These are phyloP conservation scores for Ptychochromis oligacanthus DNA, from an alignment of 2,113 vertebrate species.

Conservation along the genomic window DNA sequence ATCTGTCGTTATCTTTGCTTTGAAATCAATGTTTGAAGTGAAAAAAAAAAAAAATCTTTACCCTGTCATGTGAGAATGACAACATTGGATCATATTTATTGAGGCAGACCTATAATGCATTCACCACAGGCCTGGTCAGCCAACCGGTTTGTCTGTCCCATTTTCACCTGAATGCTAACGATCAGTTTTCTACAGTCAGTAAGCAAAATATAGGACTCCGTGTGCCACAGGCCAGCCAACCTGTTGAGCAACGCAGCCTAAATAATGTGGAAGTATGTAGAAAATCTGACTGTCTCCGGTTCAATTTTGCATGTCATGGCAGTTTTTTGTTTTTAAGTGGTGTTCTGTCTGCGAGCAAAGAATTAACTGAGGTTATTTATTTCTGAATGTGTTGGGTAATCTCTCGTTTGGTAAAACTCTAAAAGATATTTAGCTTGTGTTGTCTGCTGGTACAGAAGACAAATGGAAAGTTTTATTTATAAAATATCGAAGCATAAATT, in stretches of 20 bases:
- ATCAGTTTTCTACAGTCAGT: not conserved
- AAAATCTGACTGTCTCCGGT: not conserved
- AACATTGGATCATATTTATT: not conserved
- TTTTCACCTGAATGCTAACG: not conserved
- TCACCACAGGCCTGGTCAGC: conserved; percentile 44
- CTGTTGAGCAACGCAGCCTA: conserved; percentile 56
- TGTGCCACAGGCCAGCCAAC: conserved; percentile 68
- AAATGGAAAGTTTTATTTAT: conserved; percentile 54
- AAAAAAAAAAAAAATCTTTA: not conserved
- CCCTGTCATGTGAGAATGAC: not conserved
- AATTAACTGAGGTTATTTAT: not conserved
- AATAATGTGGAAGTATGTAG: not conserved
- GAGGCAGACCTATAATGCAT: not conserved
- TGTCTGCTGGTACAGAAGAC: conserved; percentile 52
- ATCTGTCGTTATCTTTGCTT: not conserved
- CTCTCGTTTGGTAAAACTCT: conserved; percentile 30
- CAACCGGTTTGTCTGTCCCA: conserved; percentile 48
- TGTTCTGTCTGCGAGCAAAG: not conserved
- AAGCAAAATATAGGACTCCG: conserved; percentile 31
- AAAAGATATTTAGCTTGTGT: conserved; percentile 9
- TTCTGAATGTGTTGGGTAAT: conserved; percentile 33
- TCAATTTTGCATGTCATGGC: not conserved
- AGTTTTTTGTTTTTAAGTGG: not conserved
- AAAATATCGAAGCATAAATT: conserved; percentile 18
- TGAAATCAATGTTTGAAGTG: not conserved